Base-by-base conservation (phyloP, 2,113 vertebrate species). In the Nycticebus coucang region DNA sequence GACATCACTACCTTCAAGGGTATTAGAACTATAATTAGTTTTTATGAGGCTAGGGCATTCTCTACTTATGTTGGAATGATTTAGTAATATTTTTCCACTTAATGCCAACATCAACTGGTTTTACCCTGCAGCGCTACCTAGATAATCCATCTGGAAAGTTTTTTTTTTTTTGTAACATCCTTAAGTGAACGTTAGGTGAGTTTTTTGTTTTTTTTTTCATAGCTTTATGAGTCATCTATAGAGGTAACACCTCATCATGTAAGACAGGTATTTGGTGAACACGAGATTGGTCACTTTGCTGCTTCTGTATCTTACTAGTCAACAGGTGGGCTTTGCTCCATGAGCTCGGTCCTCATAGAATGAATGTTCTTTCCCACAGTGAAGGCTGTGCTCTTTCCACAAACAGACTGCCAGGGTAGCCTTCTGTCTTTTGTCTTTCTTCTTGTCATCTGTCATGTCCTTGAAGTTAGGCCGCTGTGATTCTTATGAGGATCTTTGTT, bases 21-120 rank as follows among this genome's bases (percentile, higher is more conserved):
- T 82, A 81, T 96, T 85, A 96, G 82, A 94, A 90, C 33, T 64
- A 37, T 75, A 97, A 72, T 95, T 93, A 96, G 75, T 21, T 94
- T 87, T 80, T 72, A 93, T 87, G 80, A 94, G n/a, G 26, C n/a
- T 30, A 86, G 92, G 83, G 50, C 69, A 77, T 55, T 91, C 55
- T 88, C 33, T 53, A 41, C 24, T 89, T 89, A 35, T 10, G 26
- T 66, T 83, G 59, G 57, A 66, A 35, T 6, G 71, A 59, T 71
- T 94, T 95, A 92, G 69, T 83, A 93, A 45, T 96, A 26, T 83
- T 95, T 93, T 93, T 57, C 84, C 86, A 68, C 66, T 30, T 79
- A 79, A 35, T 92, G 64, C 84, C 95, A 96, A 68, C 41, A 45
- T 79, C 72, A 80, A 53, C 53, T 55, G 83, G 82, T 93, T 96